Conservation (phyloP, 1,140 invertebrate genomes). For the Protaetia brevitarsis region DNA sequence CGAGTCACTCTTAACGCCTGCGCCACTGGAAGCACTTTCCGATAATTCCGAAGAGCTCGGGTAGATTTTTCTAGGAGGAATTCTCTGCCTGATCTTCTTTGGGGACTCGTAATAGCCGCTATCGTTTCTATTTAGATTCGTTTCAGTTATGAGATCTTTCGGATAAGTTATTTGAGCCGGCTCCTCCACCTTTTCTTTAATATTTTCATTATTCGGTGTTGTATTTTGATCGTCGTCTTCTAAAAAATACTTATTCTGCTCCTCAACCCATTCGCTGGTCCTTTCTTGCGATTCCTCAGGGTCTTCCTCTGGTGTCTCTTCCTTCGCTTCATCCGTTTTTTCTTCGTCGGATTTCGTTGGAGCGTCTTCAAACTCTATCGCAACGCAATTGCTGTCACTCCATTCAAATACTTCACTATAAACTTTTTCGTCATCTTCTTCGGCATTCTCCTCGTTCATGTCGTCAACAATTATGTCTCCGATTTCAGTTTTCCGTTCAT, state of each 20-base stretch:
- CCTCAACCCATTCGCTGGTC: constrained; percentile 42
- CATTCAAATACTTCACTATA: background rate
- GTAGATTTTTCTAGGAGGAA: constrained; percentile 43
- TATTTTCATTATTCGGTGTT: background rate
- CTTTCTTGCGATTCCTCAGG: constrained; percentile 27
- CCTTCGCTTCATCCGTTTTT: constrained; percentile 20
- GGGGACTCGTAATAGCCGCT: constrained; percentile 42
- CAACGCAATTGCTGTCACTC: background rate
- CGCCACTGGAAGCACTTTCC: background rate
- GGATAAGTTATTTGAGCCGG: background rate
- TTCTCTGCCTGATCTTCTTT: constrained; percentile 42
- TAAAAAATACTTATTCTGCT: constrained; percentile 40
- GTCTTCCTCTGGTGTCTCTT: constrained; percentile 29
- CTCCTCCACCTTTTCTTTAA: background rate
- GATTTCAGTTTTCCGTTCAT: constrained; percentile 33
- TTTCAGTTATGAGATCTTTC: background rate
- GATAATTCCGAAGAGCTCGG: constrained; percentile 32
- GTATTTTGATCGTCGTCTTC: background rate
- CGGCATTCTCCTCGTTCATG: background rate
- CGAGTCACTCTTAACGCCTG: background rate
- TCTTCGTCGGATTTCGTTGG: constrained; percentile 1
- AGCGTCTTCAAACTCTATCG: background rate
- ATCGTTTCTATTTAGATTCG: constrained; percentile 36
- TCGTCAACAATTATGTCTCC: background rate
- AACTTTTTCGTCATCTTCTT: background rate